phyloP scores from a whole-genome alignment of 2,797 vertebrate genomes.

The Pachyuromys duprasi region DNA sequence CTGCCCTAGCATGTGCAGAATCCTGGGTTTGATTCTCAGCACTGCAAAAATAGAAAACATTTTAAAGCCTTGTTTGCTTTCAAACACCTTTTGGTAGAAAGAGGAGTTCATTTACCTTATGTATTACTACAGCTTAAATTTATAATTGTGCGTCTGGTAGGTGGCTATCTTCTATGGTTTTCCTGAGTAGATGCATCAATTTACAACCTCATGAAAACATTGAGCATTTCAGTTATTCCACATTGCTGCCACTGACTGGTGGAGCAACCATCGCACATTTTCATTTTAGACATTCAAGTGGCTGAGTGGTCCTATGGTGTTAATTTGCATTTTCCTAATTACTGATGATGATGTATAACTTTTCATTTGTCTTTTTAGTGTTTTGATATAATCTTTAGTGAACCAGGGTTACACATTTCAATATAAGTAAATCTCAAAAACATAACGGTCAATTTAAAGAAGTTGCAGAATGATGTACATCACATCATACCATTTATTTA shows the following conservation, averaged over 20 bases:
- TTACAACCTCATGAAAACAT: slow-evolving; percentile 3
- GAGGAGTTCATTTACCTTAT: not conserved
- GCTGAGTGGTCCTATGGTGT: not conserved
- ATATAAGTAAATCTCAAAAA: slow-evolving; percentile 41
- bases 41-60: not conserved
- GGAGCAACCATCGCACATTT: not conserved
- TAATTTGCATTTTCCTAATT: slow-evolving; percentile 31
- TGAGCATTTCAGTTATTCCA: not conserved
- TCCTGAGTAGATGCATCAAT: not conserved
- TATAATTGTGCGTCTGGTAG: not conserved
- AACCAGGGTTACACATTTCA: not conserved
- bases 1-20: not conserved
- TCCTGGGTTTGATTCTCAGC: not conserved
- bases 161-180: not conserved
- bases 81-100: not conserved
- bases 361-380: not conserved
- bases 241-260: not conserved
- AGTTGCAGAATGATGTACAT: not conserved
- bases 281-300: slow-evolving; percentile 1
- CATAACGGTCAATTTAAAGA: not conserved
- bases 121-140: not conserved
- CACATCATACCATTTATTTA: not conserved
- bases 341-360: not conserved
- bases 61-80: not conserved
- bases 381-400: slow-evolving; percentile 28